A percentile compares a stretch with the other conserved stretches of the same genome.
phyloP scores from a whole-genome alignment of 2,888 invertebrate genomes.

The Melanchra persicariae region DNA sequence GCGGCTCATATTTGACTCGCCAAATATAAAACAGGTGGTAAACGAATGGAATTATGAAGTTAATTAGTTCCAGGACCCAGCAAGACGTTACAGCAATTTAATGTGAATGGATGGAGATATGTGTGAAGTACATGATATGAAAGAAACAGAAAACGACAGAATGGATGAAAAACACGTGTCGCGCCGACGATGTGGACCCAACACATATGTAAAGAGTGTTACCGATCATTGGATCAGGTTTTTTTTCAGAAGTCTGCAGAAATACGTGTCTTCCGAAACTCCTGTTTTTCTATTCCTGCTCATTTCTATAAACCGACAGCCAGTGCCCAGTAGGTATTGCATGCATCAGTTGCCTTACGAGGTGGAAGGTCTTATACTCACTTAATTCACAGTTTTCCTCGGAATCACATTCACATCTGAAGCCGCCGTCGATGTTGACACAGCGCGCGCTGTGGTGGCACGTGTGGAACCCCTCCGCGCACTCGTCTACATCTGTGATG shows the following conservation, averaged over 20 bases:
- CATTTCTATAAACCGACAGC: background rate
- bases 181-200: no score
- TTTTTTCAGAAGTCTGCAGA: no score
- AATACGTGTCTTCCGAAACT: background rate
- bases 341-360: background rate
- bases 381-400: slow-evolving; percentile 92
- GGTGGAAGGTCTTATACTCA: slow-evolving; percentile 75
- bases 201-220: no score
- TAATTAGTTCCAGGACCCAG: background rate
- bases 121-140: no score
- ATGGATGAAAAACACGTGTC: no score
- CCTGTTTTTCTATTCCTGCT: no score
- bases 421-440: slow-evolving; percentile 95
- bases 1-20: background rate
- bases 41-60: background rate
- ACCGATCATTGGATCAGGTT: no score
- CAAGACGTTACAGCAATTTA: background rate
- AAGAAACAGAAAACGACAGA: no score
- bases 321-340: no score
- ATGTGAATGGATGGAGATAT: no score
- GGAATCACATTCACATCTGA: slow-evolving; percentile 93
- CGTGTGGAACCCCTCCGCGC: slow-evolving; percentile 93
- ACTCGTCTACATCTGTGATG: slow-evolving; percentile 95
- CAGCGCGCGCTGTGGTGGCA: slow-evolving; percentile 95
- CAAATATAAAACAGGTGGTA: background rate